A percentile compares a stretch with the other conserved stretches of the same genome.
These are phyloP conservation scores for Aplodontia rufa DNA, from an alignment of 2,113 vertebrate species.

Conservation along the genomic window DNA sequence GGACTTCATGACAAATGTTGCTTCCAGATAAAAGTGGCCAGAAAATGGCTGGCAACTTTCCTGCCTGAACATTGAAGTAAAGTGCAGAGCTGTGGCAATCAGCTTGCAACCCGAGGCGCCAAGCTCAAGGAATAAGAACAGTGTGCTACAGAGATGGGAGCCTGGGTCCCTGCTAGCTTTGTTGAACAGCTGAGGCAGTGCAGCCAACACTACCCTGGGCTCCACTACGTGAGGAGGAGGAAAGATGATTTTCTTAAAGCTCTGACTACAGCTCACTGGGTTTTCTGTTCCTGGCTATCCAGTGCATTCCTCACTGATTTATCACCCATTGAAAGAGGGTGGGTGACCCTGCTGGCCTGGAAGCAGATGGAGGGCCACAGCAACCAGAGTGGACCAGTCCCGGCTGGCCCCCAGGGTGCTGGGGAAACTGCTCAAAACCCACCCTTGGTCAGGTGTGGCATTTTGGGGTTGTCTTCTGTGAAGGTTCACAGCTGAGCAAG, in stretches of 20 bases:
- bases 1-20: background rate
- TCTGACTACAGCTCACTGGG: rapidly evolving
- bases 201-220: rapidly evolving
- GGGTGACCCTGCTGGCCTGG: background rate
- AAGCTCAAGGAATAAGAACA: background rate
- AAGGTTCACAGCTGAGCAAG: background rate
- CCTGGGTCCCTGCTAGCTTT: background rate
- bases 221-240: background rate
- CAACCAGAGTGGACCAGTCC: background rate
- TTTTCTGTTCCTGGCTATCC: background rate
- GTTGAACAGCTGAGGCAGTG: background rate
- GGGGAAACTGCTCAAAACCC: background rate
- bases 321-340: background rate
- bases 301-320: background rate
- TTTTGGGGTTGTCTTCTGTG: background rate
- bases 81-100: background rate
- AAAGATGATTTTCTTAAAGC: background rate
- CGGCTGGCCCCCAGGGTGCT: background rate
- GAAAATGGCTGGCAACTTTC: background rate
- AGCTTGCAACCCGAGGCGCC: background rate
- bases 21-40: background rate
- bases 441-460: background rate
- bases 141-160: background rate
- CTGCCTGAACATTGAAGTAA: background rate
- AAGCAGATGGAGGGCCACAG: background rate